These are phyloP conservation scores for Chrysolina haemoptera DNA, from an alignment of 2,888 invertebrate genomes.

Conservation along the genomic window DNA sequence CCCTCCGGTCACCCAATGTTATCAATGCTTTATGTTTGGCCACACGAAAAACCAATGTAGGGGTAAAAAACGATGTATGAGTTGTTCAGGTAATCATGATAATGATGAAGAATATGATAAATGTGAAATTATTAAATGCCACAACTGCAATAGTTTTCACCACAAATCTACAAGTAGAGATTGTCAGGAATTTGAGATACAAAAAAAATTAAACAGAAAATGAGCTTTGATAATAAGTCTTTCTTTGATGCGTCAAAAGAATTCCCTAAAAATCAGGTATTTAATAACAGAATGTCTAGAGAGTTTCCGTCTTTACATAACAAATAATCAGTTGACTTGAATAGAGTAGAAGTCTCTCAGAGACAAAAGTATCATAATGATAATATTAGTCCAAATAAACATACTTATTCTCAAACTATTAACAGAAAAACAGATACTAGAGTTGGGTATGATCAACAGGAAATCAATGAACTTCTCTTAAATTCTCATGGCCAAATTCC, in stretches of 20 bases:
- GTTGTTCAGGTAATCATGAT: background rate
- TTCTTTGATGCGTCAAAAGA: conserved; percentile 20
- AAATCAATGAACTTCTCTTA: background rate
- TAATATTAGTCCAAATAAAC: background rate
- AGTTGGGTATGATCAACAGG: background rate
- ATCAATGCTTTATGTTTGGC: conserved; percentile 25
- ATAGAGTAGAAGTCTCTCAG: too few relatives aligned
- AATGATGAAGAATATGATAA: background rate
- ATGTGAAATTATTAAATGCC: background rate
- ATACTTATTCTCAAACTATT: background rate
- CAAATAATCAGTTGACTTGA: background rate
- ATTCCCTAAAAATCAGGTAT: background rate
- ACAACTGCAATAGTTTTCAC: background rate
- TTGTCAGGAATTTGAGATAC: background rate
- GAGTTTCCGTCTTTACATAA: background rate
- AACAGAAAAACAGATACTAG: background rate
- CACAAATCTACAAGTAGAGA: background rate
- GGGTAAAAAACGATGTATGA: background rate
- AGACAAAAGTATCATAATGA: too few relatives aligned
- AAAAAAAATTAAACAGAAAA: conserved; percentile 28
- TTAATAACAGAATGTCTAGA: background rate
- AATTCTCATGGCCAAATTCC: background rate
- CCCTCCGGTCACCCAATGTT: conserved; percentile 23
- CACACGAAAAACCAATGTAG: conserved; percentile 26
- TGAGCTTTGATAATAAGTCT: conserved; percentile 30